Evolutionary conservation across 1,140 invertebrate genomes (phyloP).

Genomic region (Zaprionus ornatus): DNA sequence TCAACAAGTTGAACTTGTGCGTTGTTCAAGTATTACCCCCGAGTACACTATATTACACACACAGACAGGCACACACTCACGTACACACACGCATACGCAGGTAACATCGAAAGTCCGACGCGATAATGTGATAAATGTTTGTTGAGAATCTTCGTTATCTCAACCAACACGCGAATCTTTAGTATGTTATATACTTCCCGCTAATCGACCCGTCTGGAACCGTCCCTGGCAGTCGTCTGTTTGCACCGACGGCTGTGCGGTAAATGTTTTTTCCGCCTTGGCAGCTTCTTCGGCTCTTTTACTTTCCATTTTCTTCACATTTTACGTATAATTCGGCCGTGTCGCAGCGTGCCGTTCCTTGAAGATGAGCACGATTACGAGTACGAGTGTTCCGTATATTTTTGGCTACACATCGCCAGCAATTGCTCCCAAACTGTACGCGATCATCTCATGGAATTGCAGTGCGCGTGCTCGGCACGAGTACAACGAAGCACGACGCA

Average conservation of each 20-base stretch:
- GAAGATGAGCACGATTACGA: conserved; percentile 11
- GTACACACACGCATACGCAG: conserved; percentile 3
- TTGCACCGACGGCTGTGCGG: conserved; percentile 67
- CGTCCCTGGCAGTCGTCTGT: conserved; percentile 51
- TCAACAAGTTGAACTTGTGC: background rate
- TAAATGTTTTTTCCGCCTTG: conserved; percentile 58
- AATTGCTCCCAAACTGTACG: conserved; percentile 62
- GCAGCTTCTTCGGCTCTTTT: conserved; percentile 43
- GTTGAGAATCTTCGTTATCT: background rate
- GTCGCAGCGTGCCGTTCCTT: conserved; percentile 27
- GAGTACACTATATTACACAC: background rate
- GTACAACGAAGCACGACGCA: background rate
- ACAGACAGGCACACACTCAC: background rate
- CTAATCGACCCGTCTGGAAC: background rate
- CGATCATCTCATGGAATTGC: conserved; percentile 53
- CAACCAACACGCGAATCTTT: background rate
- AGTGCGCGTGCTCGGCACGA: conserved; percentile 14
- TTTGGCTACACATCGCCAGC: conserved; percentile 43
- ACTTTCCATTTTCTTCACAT: conserved; percentile 68
- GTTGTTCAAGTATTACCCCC: background rate
- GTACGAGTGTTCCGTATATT: conserved; percentile 29
- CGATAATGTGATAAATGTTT: background rate
- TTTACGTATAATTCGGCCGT: conserved; percentile 14
- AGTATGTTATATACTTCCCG: background rate
- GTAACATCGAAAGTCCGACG: background rate